These are phyloP conservation scores for Malthinus seriepunctatus DNA, from an alignment of 2,888 invertebrate species.

Conservation along the genomic window DNA sequence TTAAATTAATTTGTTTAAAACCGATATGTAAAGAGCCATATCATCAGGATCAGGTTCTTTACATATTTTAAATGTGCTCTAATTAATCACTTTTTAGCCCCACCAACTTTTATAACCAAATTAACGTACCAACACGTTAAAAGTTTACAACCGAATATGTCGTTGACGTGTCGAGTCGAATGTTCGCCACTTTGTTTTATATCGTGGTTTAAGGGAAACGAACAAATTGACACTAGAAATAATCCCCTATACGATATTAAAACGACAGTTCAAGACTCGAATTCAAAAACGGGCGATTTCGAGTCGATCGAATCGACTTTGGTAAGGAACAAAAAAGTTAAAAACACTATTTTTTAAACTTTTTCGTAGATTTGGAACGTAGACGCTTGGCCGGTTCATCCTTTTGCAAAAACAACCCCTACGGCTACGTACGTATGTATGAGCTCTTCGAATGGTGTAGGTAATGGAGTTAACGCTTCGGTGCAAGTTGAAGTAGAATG, in stretches of 20 bases:
- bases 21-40: too few species aligned
- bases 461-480: slow-evolving; percentile 79
- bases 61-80: too few species aligned
- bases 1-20: too few species aligned
- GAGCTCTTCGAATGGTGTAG: slow-evolving; percentile 76
- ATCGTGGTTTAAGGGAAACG: slow-evolving; percentile 81
- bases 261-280: slow-evolving; percentile 70
- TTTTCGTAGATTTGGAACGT: slow-evolving; percentile 77
- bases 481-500: slow-evolving; percentile 90
- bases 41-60: too few species aligned
- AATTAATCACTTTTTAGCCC: slow-evolving; percentile 61
- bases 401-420: slow-evolving; percentile 75
- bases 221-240: slow-evolving; percentile 63
- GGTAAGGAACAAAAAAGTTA: too few species aligned
- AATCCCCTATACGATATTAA: slow-evolving; percentile 70
- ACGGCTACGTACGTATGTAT: slow-evolving; percentile 84
- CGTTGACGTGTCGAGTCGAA: slow-evolving; percentile 84
- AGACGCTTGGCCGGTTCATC: slow-evolving; percentile 78
- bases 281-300: slow-evolving; percentile 81
- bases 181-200: slow-evolving; percentile 86
- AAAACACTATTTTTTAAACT: background rate
- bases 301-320: slow-evolving; percentile 87
- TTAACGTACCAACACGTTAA: slow-evolving; percentile 71
- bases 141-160: slow-evolving; percentile 52
- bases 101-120: slow-evolving; percentile 76